Conservation (phyloP, 2,888 invertebrate species). For the Allacma fusca region DNA sequence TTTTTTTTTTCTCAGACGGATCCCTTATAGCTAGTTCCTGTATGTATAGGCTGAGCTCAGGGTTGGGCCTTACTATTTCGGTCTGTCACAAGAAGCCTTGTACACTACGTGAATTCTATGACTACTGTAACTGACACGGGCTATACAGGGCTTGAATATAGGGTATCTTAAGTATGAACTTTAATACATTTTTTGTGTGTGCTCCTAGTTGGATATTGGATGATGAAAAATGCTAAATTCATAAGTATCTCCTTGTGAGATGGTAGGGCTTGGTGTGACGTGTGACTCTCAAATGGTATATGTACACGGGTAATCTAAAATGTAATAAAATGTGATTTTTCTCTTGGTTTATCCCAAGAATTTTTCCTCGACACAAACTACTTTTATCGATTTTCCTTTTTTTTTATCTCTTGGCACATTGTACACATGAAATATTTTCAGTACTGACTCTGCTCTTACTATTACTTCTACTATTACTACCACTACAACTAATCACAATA, state of each 20-base stretch:
- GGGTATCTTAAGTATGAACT: no score
- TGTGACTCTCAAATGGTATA: constrained; percentile 34
- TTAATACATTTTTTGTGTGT: constrained; percentile 16
- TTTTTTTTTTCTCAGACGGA: background rate
- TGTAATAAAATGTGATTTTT: constrained; percentile 43
- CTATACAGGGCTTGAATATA: no score
- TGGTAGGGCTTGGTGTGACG: constrained; percentile 6
- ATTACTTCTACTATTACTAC: background rate
- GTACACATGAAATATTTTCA: constrained; percentile 15
- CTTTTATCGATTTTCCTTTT: constrained; percentile 38
- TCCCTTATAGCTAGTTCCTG: no score
- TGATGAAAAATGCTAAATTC: constrained; percentile 16
- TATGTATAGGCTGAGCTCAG: background rate
- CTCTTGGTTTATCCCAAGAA: constrained; percentile 42
- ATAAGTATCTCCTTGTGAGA: background rate
- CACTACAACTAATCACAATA: background rate
- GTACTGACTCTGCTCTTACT: background rate
- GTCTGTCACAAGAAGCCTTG: background rate
- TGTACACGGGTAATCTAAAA: constrained; percentile 31
- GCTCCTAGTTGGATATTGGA: constrained; percentile 11
- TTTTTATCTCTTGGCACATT: constrained; percentile 28
- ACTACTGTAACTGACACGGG: no score
- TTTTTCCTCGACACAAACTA: constrained; percentile 37
- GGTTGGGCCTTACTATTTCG: background rate
- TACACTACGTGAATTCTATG: no score